Percentiles rank a stretch among this genome's conserved stretches.
phyloP scores from a whole-genome alignment of 2,113 vertebrate species.

The Mystacornis crossleyi region DNA sequence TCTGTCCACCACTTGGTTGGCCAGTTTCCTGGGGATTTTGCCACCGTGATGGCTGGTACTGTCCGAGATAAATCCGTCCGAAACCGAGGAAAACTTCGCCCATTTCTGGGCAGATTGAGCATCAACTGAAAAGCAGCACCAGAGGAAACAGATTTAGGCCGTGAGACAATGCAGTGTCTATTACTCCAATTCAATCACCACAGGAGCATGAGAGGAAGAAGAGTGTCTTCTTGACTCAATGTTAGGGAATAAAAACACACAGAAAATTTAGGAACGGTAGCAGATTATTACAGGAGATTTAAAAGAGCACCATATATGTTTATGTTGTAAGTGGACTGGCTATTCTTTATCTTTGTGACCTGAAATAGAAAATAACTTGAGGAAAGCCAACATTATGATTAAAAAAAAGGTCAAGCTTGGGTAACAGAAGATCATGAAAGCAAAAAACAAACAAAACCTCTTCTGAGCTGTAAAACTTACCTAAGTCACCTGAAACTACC shows the following conservation, averaged over 20 bases:
- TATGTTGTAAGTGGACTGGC: background rate
- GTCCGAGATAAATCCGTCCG: constrained; percentile 88
- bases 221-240: background rate
- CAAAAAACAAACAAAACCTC: background rate
- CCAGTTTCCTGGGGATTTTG: constrained; percentile 90
- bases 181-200: background rate
- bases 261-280: background rate
- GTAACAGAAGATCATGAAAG: background rate
- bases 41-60: constrained; percentile 94
- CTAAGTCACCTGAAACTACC: background rate
- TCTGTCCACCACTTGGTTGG: constrained; percentile 92
- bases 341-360: background rate
- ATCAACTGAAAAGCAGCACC: constrained; percentile 82
- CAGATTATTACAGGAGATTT: background rate
- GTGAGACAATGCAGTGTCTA: background rate
- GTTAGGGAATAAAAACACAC: background rate
- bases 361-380: background rate
- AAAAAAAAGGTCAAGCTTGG: background rate
- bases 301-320: background rate
- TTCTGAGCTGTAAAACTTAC: background rate
- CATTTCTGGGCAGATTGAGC: constrained; percentile 93
- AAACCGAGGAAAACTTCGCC: constrained; percentile 90
- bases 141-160: background rate
- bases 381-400: background rate
- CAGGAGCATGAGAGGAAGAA: background rate